Conservation (phyloP, 2,113 vertebrate species). For the Osmerus mordax region DNA sequence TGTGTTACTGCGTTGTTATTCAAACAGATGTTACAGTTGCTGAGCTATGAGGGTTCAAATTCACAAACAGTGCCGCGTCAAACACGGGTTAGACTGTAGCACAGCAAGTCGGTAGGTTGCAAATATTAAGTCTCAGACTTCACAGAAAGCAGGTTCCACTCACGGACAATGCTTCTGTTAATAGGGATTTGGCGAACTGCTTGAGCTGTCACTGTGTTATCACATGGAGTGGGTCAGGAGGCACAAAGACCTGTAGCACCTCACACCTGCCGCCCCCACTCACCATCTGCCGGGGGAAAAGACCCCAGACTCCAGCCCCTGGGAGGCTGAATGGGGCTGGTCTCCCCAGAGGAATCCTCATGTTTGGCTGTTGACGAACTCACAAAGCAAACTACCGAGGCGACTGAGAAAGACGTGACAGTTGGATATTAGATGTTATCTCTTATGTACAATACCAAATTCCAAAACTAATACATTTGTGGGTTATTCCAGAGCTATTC, state of each 20-base stretch:
- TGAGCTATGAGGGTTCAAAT: no score
- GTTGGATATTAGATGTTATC: neutral
- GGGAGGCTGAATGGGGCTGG: conserved; percentile 29
- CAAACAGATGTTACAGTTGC: no score
- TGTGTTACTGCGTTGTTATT: no score
- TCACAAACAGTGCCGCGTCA: no score
- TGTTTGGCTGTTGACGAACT: conserved; percentile 79
- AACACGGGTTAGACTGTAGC: no score
- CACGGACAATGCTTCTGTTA: conserved; percentile 41
- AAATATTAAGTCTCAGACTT: neutral
- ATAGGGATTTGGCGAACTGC: conserved; percentile 33
- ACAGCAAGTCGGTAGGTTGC: neutral
- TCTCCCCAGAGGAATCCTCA: conserved; percentile 72
- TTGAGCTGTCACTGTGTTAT: conserved; percentile 58
- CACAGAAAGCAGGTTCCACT: neutral
- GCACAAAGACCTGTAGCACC: conserved; percentile 42
- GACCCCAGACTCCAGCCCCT: neutral
- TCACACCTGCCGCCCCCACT: no score
- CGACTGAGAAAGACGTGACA: conserved; percentile 67
- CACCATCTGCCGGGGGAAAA: no score
- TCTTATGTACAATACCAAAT: no score
- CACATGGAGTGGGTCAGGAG: conserved; percentile 35
- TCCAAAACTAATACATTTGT: no score
- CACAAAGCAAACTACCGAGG: conserved; percentile 84
- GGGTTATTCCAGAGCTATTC: neutral